Evolutionary conservation across 64 coral and sea anemone genomes (phyloP), one percentile per base, ranked within the genome.

Genomic region (Orbicella faveolata): DNA sequence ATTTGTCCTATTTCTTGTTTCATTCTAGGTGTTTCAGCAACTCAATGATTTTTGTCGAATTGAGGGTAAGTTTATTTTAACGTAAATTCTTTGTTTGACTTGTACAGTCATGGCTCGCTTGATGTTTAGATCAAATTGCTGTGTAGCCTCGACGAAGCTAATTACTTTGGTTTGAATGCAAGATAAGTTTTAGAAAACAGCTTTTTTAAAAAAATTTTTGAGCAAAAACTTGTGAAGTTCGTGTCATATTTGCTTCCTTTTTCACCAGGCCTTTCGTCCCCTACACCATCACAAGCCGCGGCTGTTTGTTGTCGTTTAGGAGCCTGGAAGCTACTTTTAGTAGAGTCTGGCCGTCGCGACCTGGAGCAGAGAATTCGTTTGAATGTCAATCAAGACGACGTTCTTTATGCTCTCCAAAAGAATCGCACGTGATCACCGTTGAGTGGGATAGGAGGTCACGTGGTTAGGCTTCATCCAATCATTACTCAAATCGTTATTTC

Each of bases 341-440:
- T 98, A 4, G 96, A 98, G 18, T 84, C 93, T 35, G 96, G 96
- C 63, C 94, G 88, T 83, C 88, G 90, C 33, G 96, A 98, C 54
- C 84, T 95, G 37, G 87, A 98, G 52, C 87, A 92, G 81, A 91
- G 96, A 89, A 95, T 98, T 48, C 87, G 96, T 34, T 85, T 98
- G 36, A 98, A 98, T 75, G 96, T 98, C 1, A 98, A 91, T 61
- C 94, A 98, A 78, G 96, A 98, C 73, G 96, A 98, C 66, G 91
- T 98, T 13, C 37, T 98, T 57, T 98, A 93, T 89, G 96, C 96
- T 36, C 55, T 98, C 9, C 90, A 89, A 88, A 93, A 91, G 36
- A 89, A 78, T 48, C 55, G 15, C 84, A 26, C 59, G 51, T 81
- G 21, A 52, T 33, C 19, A 52, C 6, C 34, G 18, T 79, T 79